Conservation (phyloP, 2,113 vertebrate genomes). For the Myanophis thanlyinensis region DNA sequence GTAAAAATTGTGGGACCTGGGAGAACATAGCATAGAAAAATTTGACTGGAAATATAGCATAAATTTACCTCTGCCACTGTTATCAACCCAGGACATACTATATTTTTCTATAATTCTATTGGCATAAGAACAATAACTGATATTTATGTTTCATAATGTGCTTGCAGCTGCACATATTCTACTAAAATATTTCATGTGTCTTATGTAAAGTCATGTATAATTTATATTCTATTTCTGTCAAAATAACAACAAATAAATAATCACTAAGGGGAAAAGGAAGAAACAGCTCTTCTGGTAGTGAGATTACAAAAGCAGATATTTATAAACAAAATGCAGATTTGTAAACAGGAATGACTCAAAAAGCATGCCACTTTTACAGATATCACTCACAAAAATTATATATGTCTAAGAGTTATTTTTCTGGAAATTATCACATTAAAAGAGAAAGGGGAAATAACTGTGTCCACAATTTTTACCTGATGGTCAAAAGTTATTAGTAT, state of each 20-base stretch:
- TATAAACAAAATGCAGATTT: neutral
- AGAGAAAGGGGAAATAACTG: neutral
- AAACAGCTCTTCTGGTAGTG: neutral
- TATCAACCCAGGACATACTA: neutral
- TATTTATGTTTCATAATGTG: neutral
- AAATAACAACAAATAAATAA: neutral
- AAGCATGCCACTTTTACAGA: neutral
- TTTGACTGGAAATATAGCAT: neutral
- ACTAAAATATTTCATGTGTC: neutral
- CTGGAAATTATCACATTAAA: neutral
- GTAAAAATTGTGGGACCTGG: neutral
- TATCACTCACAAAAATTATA: neutral
- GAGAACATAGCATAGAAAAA: neutral
- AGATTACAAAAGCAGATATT: neutral
- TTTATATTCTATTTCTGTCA: neutral
- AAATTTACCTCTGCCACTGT: neutral
- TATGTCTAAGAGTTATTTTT: neutral
- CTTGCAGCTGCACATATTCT: neutral
- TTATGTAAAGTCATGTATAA: neutral
- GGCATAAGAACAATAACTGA: neutral
- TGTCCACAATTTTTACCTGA: neutral
- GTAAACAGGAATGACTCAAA: neutral
- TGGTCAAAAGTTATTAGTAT: neutral
- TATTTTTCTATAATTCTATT: neutral
- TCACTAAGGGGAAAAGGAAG: neutral